Base-by-base conservation (phyloP, 2,113 vertebrate genomes). In the Ivindomyrus marchei region DNA sequence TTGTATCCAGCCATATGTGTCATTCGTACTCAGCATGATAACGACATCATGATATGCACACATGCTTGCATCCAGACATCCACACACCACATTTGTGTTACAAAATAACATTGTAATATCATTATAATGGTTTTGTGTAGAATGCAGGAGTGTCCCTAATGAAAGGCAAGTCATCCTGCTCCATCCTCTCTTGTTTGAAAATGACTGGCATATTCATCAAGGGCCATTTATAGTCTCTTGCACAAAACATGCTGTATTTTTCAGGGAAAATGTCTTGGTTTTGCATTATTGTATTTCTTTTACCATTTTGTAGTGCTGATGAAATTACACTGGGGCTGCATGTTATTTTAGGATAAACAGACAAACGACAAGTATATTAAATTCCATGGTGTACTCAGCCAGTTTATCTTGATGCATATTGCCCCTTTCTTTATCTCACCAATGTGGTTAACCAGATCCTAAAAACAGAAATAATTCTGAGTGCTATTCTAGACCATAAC, bases 21-120 rank as follows among this genome's bases (percentile, higher is more conserved):
- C 94, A 94, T 94, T 94, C 94, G 95, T 93, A 94, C 94, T 95
- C 92, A 90, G 94, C 93, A 94, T 94, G 92, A 95, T 94, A 95
- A 95, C 95, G 92, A 92, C 92, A 93, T 94, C 93, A 92, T 93
- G 93, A 90, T 91, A 62, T 91, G 92, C 93, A 91, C 93, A 92
- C 95, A 95, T 94, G 95, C 95, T 94, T 94, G 93, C 94, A 95
- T 94, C 83, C 58, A 80, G 90, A 62, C 45, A 83, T 91, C 92
- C 92, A 90, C 42, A 92, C 89, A 31, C 89, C 86, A 70, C 91
- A 93, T 92, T 92, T 89, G 88, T 92, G 89, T 91, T 91, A 92
- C 93, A 94, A 93, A 95, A 91, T 86, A 87, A 89, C 92, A 89
- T 88, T 86, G 45, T 83, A 87, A 87, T 89, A 91, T 91, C 92